Conservation (phyloP, 2,888 invertebrate genomes). For the Mythimna loreyi region DNA sequence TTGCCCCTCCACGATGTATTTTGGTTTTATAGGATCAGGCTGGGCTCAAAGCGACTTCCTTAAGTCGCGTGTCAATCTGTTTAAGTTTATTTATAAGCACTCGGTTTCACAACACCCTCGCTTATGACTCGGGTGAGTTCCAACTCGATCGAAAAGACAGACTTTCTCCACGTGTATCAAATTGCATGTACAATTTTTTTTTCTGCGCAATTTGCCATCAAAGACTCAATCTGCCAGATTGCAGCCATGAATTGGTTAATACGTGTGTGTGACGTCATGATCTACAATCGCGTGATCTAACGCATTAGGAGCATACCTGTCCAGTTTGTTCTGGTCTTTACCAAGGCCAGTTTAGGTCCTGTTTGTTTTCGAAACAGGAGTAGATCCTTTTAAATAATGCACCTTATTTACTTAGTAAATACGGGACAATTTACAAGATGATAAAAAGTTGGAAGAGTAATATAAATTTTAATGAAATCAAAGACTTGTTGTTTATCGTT, state of each 20-base stretch:
- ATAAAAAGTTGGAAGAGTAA: background rate
- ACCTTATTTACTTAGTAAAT: background rate
- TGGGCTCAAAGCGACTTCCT: no score
- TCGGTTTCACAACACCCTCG: no score
- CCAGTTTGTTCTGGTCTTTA: slow-evolving; percentile 19
- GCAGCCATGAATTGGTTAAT: slow-evolving; percentile 35
- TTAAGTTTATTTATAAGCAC: no score
- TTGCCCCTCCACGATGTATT: no score
- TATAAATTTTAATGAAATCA: background rate
- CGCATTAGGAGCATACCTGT: slow-evolving; percentile 9
- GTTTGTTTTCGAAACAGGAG: background rate
- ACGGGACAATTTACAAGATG: background rate
- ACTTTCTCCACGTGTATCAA: no score
- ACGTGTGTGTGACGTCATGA: slow-evolving; percentile 16
- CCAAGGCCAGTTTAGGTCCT: slow-evolving; percentile 12
- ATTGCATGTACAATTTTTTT: background rate
- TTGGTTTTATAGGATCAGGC: no score
- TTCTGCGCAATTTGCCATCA: background rate
- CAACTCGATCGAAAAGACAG: no score
- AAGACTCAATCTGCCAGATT: background rate
- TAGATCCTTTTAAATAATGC: background rate
- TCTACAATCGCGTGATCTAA: slow-evolving; percentile 11
- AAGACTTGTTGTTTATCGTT: background rate
- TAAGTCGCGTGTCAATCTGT: no score
- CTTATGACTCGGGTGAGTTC: no score